Evolutionary conservation across 2,888 invertebrate species (phyloP).

Genomic region (Sisyra nigra): DNA sequence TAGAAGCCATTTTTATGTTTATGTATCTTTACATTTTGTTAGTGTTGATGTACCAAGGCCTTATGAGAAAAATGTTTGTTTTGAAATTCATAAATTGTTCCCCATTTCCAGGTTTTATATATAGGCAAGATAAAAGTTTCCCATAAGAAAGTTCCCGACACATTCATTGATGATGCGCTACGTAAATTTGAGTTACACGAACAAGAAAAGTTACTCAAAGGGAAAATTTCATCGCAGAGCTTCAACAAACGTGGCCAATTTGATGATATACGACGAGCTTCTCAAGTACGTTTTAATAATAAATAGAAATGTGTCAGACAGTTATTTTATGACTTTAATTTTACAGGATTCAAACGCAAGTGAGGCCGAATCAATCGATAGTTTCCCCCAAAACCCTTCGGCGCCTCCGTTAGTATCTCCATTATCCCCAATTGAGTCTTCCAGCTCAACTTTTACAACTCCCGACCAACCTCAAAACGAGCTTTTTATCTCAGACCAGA

Average conservation of each 20-base stretch:
- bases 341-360: constrained; percentile 8
- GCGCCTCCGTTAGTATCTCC: constrained; percentile 1
- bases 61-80: too few species aligned
- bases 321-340: not conserved
- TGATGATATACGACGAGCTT: constrained; percentile 21
- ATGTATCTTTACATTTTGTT: too few species aligned
- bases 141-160: constrained; percentile 70
- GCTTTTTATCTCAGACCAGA: not conserved
- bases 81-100: too few species aligned
- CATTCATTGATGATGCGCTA: constrained; percentile 81
- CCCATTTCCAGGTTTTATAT: constrained; percentile 54
- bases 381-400: not conserved
- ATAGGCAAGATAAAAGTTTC: constrained; percentile 83
- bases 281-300: constrained; percentile 19
- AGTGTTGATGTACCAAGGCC: too few species aligned
- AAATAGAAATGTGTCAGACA: not conserved
- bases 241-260: constrained; percentile 21
- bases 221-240: constrained; percentile 10
- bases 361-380: constrained; percentile 6
- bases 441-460: not conserved
- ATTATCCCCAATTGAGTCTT: constrained; percentile 1
- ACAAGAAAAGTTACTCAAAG: constrained; percentile 36
- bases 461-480: not conserved
- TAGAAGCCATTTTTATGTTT: too few species aligned
- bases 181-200: constrained; percentile 70